Conservation (phyloP, 2,888 invertebrate species). For the Taenaris catops region DNA sequence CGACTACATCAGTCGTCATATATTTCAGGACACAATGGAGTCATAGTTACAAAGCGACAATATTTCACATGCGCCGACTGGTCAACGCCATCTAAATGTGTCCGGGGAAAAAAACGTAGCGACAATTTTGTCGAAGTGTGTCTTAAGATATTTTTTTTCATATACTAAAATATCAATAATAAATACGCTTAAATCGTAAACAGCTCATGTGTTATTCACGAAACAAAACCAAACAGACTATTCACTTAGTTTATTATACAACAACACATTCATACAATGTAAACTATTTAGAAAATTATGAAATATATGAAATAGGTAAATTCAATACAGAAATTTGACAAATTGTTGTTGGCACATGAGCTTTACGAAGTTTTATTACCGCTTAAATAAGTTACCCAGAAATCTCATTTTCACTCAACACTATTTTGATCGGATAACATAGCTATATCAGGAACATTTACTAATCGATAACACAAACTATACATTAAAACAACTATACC, state of each 20-base stretch:
- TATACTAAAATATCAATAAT: no score
- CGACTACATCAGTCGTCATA: no score
- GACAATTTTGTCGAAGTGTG: no score
- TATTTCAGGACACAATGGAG: no score
- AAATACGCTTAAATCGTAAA: not conserved
- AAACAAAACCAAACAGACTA: no score
- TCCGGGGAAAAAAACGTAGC: no score
- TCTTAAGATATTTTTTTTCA: no score
- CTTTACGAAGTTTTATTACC: conserved; percentile 10
- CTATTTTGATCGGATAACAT: conserved; percentile 49
- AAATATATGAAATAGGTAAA: no score
- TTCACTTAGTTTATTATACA: not conserved
- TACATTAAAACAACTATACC: conserved; percentile 33
- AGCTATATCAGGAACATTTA: conserved; percentile 49
- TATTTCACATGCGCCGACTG: no score
- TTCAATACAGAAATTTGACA: no score
- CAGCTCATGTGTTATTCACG: conserved; percentile 6
- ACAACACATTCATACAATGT: not conserved
- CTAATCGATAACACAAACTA: conserved; percentile 42
- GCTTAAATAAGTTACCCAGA: conserved; percentile 17
- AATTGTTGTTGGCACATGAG: conserved; percentile 23
- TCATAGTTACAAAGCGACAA: no score
- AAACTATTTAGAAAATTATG: not conserved
- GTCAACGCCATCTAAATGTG: no score
- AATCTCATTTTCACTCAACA: conserved; percentile 31